Percentiles rank a stretch among this genome's conserved stretches.
Evolutionary conservation across 2,888 invertebrate species (phyloP).

Genomic region (Tyria jacobaeae): DNA sequence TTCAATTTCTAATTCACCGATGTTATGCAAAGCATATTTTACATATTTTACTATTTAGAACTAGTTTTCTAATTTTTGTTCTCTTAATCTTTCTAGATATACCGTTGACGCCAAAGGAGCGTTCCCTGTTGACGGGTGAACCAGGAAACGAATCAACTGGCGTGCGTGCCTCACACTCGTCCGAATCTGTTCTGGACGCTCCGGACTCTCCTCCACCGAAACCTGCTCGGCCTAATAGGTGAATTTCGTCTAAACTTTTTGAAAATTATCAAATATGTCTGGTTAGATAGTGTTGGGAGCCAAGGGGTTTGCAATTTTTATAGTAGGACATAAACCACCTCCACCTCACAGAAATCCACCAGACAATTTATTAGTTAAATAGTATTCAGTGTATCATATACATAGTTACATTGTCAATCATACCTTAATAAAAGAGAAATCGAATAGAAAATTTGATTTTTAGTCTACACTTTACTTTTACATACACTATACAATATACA

Average conservation of each 20-base stretch:
- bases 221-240: constrained; percentile 94
- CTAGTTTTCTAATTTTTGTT: background rate
- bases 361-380: too few species aligned
- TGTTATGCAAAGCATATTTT: constrained; percentile 17
- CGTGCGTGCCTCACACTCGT: constrained; percentile 92
- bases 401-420: too few species aligned
- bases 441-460: too few species aligned
- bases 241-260: constrained; percentile 37
- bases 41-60: constrained; percentile 1
- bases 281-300: too few species aligned
- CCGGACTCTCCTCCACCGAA: constrained; percentile 92
- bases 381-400: too few species aligned
- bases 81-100: constrained; percentile 87
- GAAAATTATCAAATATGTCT: background rate
- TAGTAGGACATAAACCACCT: too few species aligned
- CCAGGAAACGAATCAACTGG: constrained; percentile 85
- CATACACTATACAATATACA: too few species aligned
- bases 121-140: constrained; percentile 89
- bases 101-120: constrained; percentile 92
- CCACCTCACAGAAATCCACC: too few species aligned
- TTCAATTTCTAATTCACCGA: constrained; percentile 6
- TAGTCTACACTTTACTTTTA: too few species aligned
- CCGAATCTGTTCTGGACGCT: constrained; percentile 91
- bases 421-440: too few species aligned
- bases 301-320: too few species aligned